A percentile compares a stretch with the other conserved stretches of the same genome.
Evolutionary conservation across 2,888 invertebrate genomes (phyloP).

Genomic region (Nephrotoma flavescens): DNA sequence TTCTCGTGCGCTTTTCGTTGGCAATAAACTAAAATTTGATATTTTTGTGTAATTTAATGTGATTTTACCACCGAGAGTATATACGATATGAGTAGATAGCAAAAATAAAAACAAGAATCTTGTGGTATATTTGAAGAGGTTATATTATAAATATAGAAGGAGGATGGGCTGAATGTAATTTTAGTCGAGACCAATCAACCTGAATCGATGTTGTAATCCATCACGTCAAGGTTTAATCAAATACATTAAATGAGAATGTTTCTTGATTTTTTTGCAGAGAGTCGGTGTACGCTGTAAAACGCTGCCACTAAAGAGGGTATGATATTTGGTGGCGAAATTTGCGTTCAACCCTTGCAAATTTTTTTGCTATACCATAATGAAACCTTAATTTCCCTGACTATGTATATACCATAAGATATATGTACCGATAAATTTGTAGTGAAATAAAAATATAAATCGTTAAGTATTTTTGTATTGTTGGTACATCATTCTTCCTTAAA

Average conservation of each 20-base stretch:
- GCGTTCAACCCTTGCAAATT: neutral
- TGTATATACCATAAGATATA: neutral
- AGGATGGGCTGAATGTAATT: neutral
- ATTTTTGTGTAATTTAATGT: neutral
- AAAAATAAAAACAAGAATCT: neutral
- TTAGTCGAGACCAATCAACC: slow-evolving; percentile 4
- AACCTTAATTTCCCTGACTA: neutral
- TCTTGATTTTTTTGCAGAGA: neutral
- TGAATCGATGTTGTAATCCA: slow-evolving; percentile 4
- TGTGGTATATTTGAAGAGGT: neutral
- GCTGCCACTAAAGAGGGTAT: neutral
- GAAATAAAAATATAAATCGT: neutral
- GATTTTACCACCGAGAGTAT: neutral
- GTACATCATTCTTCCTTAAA: neutral
- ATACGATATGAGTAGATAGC: neutral
- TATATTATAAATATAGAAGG: neutral
- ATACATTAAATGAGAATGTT: neutral
- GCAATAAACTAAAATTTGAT: neutral
- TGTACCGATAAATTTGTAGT: neutral
- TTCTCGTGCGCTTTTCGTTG: neutral
- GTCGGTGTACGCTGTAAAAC: neutral
- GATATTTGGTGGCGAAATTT: neutral
- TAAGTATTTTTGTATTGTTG: neutral
- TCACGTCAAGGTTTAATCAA: slow-evolving; percentile 4
- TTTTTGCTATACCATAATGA: neutral